Conservation (phyloP, 2,113 vertebrate genomes). For the Tapirus terrestris region DNA sequence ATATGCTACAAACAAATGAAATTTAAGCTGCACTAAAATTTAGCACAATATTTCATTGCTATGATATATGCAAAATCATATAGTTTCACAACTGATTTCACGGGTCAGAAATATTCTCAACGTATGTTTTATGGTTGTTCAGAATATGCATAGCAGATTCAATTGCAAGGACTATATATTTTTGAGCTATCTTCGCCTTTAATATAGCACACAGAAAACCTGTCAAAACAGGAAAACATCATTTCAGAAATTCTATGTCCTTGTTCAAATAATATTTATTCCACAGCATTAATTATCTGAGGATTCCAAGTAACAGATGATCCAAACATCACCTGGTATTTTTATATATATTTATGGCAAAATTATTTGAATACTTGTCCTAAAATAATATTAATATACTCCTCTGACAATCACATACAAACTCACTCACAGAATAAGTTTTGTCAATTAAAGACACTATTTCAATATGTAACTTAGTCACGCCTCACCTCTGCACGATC, state of each 20-base stretch:
- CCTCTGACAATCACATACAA: background rate
- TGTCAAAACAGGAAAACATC: conserved; percentile 47
- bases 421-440: background rate
- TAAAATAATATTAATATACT: conserved; percentile 14
- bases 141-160: background rate
- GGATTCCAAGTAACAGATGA: conserved; percentile 1
- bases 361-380: conserved; percentile 20
- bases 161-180: background rate
- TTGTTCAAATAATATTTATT: conserved; percentile 42
- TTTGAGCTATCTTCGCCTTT: background rate
- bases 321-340: background rate
- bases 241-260: conserved; percentile 42
- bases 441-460: background rate
- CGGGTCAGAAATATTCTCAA: background rate
- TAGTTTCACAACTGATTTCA: background rate
- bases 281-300: conserved; percentile 9
- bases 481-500: conserved; percentile 97
- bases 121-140: background rate
- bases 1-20: background rate
- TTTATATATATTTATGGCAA: background rate
- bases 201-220: background rate
- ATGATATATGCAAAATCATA: background rate
- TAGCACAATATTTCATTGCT: background rate
- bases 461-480: conserved; percentile 42
- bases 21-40: background rate